These are phyloP conservation scores for Drepana arcuata DNA, from an alignment of 1,140 invertebrate species.

Conservation along the genomic window DNA sequence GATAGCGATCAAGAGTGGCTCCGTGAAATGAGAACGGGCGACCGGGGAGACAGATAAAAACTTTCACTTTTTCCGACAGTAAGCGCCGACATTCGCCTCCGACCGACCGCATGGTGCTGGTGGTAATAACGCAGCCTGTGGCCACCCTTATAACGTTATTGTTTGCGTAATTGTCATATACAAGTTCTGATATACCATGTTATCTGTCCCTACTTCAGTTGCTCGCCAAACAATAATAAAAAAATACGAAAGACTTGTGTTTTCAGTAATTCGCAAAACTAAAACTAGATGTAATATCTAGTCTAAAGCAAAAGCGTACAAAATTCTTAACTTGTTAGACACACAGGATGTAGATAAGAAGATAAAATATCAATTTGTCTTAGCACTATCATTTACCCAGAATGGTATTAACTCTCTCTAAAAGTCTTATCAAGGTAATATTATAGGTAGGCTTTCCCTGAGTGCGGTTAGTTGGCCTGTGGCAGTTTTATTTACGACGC, in stretches of 20 bases:
- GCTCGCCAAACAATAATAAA: no score
- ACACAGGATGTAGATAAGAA: no score
- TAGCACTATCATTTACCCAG: no score
- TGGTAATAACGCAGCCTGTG: constrained; percentile 35
- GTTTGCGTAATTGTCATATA: constrained; percentile 34
- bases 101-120: no score
- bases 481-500: constrained; percentile 58
- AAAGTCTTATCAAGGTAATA: constrained; percentile 36
- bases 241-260: no score
- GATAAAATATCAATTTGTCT: no score
- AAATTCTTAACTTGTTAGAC: no score
- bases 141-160: constrained; percentile 42
- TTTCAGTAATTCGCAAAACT: no score
- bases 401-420: no score
- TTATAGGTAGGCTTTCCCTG: constrained; percentile 22
- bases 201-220: not conserved
- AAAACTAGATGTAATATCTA: no score
- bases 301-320: no score
- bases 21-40: constrained; percentile 53
- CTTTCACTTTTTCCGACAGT: constrained; percentile 59
- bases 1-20: constrained; percentile 51
- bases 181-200: constrained; percentile 27
- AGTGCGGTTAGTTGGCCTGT: constrained; percentile 21
- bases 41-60: constrained; percentile 57
- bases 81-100: constrained; percentile 46